Conservation (phyloP, 2,113 vertebrate species). For the Marcusenius ussheri region DNA sequence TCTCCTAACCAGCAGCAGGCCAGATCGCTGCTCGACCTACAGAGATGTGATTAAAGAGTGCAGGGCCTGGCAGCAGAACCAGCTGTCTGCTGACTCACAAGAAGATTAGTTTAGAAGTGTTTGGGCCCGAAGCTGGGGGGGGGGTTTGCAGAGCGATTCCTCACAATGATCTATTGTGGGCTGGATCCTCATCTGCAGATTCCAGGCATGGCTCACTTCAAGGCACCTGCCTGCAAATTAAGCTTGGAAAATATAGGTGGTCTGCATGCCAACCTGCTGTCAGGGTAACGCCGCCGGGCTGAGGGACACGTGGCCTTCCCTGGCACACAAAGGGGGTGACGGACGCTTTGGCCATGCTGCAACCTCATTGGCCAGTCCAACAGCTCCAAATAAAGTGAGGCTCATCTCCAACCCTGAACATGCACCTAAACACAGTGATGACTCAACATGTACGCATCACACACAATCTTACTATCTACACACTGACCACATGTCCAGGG, state of each 20-base stretch:
- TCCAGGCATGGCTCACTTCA: slow-evolving; percentile 33
- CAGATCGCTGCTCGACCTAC: slow-evolving; percentile 25
- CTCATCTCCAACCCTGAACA: not conserved
- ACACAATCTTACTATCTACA: not conserved
- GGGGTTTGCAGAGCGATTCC: slow-evolving; percentile 34
- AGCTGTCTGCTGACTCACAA: slow-evolving; percentile 45
- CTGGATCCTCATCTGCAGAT: slow-evolving; percentile 31
- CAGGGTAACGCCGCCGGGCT: not conserved
- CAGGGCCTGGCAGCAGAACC: slow-evolving; percentile 30
- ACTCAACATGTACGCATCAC: not conserved
- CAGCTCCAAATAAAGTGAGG: not conserved
- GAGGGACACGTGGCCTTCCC: not conserved
- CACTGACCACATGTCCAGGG: not conserved
- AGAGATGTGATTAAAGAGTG: slow-evolving; percentile 32
- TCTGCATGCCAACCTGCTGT: not conserved
- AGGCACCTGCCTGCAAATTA: slow-evolving; percentile 20
- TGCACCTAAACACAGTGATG: not conserved
- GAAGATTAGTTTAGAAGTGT: slow-evolving; percentile 46
- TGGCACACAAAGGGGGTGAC: not conserved
- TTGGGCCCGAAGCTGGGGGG: slow-evolving; percentile 39
- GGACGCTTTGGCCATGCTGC: not conserved
- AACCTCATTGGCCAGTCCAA: not conserved
- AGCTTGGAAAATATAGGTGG: not conserved
- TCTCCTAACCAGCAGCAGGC: not conserved
- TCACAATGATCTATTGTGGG: slow-evolving; percentile 47